Percentiles rank a stretch among this genome's conserved stretches.
Conservation (phyloP, 2,797 vertebrate genomes). For the Syndactyla subalaris region DNA sequence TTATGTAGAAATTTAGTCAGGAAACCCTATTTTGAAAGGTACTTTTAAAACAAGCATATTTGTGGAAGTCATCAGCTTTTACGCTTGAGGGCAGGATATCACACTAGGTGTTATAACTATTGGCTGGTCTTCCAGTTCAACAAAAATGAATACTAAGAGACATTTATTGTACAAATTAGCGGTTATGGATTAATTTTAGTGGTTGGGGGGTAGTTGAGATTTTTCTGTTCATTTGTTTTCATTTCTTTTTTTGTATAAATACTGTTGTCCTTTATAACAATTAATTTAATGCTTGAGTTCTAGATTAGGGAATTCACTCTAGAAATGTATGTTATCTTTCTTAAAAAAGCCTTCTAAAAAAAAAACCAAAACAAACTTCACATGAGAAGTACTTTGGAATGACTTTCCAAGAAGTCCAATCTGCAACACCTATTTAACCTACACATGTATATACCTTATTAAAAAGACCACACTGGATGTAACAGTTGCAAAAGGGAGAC, state of each 20-base stretch:
- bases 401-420: background rate
- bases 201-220: rapidly evolving
- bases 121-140: background rate
- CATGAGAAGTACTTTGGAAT: background rate
- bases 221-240: background rate
- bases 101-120: background rate
- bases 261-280: background rate
- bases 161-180: background rate
- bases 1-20: background rate
- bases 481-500: background rate
- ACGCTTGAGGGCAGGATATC: background rate
- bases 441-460: background rate
- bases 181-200: background rate
- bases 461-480: background rate
- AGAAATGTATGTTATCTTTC: background rate
- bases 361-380: background rate
- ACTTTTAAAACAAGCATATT: background rate
- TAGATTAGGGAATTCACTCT: background rate
- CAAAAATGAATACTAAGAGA: background rate
- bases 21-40: background rate
- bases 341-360: background rate
- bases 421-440: background rate
- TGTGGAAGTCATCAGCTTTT: background rate
- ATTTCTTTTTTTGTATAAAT: background rate
- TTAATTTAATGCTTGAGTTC: background rate